Conservation (phyloP, 2,888 invertebrate species). For the Pyrocoelia pectoralis region DNA sequence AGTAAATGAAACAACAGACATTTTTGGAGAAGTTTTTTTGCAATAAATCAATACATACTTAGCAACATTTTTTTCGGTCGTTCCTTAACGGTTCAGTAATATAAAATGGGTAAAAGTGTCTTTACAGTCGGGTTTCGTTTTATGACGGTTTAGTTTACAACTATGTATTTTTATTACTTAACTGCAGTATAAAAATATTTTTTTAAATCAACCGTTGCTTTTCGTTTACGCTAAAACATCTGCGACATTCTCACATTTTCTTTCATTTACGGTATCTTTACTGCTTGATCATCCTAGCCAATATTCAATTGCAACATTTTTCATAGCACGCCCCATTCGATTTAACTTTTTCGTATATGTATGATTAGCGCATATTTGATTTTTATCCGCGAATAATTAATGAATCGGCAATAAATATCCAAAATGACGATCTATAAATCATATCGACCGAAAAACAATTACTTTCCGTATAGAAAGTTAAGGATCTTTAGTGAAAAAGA, state of each 20-base stretch:
- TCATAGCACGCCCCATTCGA: too few relatives aligned
- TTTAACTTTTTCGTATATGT: too few relatives aligned
- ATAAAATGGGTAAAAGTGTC: background rate
- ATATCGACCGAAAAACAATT: slow-evolving; percentile 24
- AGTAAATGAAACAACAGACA: too few relatives aligned
- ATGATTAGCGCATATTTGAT: too few relatives aligned
- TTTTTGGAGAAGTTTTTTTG: background rate
- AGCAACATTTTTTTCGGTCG: background rate
- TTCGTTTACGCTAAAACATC: too few relatives aligned
- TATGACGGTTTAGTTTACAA: slow-evolving; percentile 1
- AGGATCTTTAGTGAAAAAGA: slow-evolving; percentile 20
- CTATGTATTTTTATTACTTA: slow-evolving; percentile 1
- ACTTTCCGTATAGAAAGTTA: slow-evolving; percentile 19
- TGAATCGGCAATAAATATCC: slow-evolving; percentile 19
- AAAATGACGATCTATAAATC: slow-evolving; percentile 24
- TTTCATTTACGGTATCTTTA: too few relatives aligned
- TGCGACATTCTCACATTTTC: too few relatives aligned
- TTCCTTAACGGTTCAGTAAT: background rate
- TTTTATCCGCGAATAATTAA: slow-evolving; percentile 16
- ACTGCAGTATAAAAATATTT: slow-evolving; percentile 1
- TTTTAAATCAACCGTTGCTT: background rate
- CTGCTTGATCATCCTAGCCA: too few relatives aligned
- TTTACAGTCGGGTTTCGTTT: background rate
- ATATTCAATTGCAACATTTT: too few relatives aligned
- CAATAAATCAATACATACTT: background rate